Evolutionary conservation across 2,797 vertebrate genomes (phyloP), one percentile per base, ranked within the genome.

Genomic region (Emydoidea blandingii): DNA sequence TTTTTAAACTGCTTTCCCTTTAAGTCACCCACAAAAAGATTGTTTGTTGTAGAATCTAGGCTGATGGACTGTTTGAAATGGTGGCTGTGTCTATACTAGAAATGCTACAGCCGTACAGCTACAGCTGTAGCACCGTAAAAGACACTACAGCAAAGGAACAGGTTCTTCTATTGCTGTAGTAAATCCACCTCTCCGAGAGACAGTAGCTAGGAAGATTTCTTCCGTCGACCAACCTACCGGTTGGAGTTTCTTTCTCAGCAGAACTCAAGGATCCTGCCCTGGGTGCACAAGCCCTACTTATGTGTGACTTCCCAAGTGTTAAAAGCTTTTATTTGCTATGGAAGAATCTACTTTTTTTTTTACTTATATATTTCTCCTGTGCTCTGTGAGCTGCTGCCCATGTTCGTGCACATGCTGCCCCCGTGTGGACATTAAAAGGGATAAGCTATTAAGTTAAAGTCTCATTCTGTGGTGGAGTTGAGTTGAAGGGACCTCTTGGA

Each of bases 361-460:
- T 3, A 2, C 0, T 52, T 76, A 27, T 2, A 8, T 41, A 49
- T 29, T 1, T 65, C 62, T 34, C 50, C 0, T 0, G 1, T 62
- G 76, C 11, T 27, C 21, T 6, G 44, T 27, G 7, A 53, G 85
- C 49, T 16, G 4, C 31, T 2, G 12, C 62, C 23, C 0, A 0
- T 76, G 1, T 25, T 74, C 31, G 10, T 76, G 59, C 37, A 23
- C 37, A 1, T 1, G 83, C 92, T 94, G 96, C 96, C 96, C 91
- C 94, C 96, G 89, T 3, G 2, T 78, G 95, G 89, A 10, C 56
- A 34, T 68, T 81, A 37, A 72, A 23, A n/a, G n/a, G 65, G n/a
- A 37, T 37, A 68, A 37, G n/a, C 10, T 41, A 11, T 23, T 72
- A 41, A 41, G n/a, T 41, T 72, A 12, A 68, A 41, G n/a, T 21